Evolutionary conservation across 2,113 vertebrate species (phyloP), one percentile per base, ranked within the genome.

Genomic region (Panthera tigris): DNA sequence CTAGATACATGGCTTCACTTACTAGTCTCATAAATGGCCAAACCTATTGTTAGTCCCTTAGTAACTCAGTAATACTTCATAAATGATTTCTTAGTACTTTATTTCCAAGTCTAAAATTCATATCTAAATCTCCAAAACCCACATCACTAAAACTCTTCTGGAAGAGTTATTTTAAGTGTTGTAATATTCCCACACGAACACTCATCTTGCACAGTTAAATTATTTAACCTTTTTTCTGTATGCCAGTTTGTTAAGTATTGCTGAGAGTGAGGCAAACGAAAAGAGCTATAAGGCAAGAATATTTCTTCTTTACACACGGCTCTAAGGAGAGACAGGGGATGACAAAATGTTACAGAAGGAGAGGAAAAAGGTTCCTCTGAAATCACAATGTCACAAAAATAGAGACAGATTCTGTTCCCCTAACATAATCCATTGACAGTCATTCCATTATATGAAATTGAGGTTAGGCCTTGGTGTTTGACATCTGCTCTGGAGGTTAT

Each of bases 381-480:
- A 97, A 97, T 89, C 50, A 81, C 3, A 79, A 84, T 96, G 85
- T 93, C 93, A 83, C 15, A 89, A 55, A 8, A 90, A 89, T 52
- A 92, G 12, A 91, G 41, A 96, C 83, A 94, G 50, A 61, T 96
- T 98, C 31, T 92, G 0, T 48, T 87, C 82, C 84, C 86, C 68
- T 94, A 93, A 96, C 63, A 96, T 96, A 98, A 96, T 73, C 57
- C 95, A 68, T 52, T 91, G 57, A 55, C 91, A 97, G 21, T 15
- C 94, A 61, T 97, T 96, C 74, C 90, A 39, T 81, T 41, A 85
- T 78, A 73, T 82, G 76, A 97, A 66, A 45, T 18, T 92, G 76
- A 97, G 31, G 87, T 96, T 23, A 98, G 76, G 39, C 41, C 41
- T 86, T 88, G 57, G 57, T 97, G 80, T 97, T 97, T 94, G 95